A percentile compares a stretch with the other conserved stretches of the same genome.
Conservation (phyloP, 2,797 vertebrate species). For the Danio tinwini region DNA sequence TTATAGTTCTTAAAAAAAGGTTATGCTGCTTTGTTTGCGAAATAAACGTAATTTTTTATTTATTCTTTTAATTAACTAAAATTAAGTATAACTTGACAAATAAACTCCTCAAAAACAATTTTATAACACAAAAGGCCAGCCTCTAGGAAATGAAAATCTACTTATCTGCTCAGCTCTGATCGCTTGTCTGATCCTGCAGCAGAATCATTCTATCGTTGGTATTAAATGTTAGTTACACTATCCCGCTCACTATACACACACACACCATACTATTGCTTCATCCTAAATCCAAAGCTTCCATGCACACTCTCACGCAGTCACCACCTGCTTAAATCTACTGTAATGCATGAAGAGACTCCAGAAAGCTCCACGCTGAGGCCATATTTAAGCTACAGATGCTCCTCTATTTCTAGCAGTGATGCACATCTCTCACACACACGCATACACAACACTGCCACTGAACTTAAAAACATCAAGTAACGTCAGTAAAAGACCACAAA, state of each 20-base stretch:
- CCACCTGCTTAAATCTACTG: constrained; percentile 12
- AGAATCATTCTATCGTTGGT: not conserved
- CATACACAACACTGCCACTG: not conserved
- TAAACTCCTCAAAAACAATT: no score
- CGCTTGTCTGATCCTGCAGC: not conserved
- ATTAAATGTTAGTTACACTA: not conserved
- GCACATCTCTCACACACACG: constrained; percentile 4
- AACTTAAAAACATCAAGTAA: constrained; percentile 24
- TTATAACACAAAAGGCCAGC: not conserved
- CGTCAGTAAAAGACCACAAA: not conserved
- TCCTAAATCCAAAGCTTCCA: not conserved
- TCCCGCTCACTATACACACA: not conserved
- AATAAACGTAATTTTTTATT: no score
- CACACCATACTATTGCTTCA: not conserved
- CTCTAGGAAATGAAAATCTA: not conserved
- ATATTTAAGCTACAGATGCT: constrained; percentile 47
- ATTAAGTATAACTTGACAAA: no score
- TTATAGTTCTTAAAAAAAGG: no score
- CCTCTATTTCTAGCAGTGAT: constrained; percentile 24
- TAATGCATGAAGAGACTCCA: constrained; percentile 5
- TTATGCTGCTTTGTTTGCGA: no score
- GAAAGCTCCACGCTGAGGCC: constrained; percentile 10
- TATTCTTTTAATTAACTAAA: no score
- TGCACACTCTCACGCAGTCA: not conserved
- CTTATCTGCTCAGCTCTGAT: not conserved